phyloP scores from a whole-genome alignment of 2,888 invertebrate genomes.

The Drosophila setosimentum region DNA sequence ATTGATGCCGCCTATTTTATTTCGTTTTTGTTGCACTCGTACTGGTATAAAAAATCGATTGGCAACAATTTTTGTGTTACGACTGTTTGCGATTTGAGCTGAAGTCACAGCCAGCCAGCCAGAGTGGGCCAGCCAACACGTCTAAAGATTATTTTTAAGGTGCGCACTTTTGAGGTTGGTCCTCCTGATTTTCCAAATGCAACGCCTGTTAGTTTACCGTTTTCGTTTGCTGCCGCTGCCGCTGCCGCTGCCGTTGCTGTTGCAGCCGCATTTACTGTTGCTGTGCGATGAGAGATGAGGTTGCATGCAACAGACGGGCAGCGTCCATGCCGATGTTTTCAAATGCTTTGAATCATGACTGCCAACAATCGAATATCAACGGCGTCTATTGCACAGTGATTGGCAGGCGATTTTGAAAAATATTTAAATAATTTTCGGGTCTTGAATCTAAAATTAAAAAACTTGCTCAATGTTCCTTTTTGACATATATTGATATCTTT shows the following conservation, averaged over 20 bases:
- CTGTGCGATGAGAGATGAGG: conserved; percentile 70
- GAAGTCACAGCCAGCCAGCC: conserved; percentile 58
- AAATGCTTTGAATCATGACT: conserved; percentile 79
- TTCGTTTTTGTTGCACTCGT: conserved; percentile 43
- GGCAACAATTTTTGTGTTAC: conserved; percentile 71
- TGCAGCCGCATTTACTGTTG: conserved; percentile 26
- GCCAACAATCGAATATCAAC: conserved; percentile 78
- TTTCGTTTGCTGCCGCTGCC: conserved; percentile 51
- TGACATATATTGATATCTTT: too few species aligned
- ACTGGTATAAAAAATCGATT: conserved; percentile 68
- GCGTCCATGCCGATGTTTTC: conserved; percentile 62
- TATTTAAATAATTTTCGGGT: neutral
- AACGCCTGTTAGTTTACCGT: conserved; percentile 82
- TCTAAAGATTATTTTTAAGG: conserved; percentile 80
- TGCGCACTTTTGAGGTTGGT: conserved; percentile 82
- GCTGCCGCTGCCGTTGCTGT: conserved; percentile 23
- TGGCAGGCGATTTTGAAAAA: neutral
- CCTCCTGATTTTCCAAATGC: conserved; percentile 80
- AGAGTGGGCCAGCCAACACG: conserved; percentile 69
- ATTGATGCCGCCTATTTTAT: conserved; percentile 72
- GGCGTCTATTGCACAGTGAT: conserved; percentile 45
- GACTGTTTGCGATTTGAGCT: conserved; percentile 61
- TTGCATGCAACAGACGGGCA: conserved; percentile 74
- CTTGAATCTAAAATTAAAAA: neutral
- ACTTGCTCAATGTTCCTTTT: too few species aligned